These are phyloP conservation scores for Stichopus chloronotus DNA, from an alignment of 35 echinoderm and acorn worm species.

Conservation along the genomic window DNA sequence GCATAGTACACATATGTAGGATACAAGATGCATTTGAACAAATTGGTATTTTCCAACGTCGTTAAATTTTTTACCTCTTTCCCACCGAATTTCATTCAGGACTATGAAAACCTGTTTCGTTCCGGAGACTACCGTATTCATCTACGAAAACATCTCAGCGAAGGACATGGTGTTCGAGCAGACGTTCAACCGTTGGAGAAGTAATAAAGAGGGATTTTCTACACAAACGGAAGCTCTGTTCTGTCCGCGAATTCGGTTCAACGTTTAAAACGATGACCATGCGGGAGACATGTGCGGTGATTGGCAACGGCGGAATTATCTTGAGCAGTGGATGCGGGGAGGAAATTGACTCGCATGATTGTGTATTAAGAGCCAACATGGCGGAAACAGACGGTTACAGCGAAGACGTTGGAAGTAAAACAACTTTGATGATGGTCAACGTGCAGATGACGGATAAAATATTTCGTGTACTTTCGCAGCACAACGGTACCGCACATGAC, in stretches of 20 bases:
- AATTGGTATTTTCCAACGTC: too few relatives aligned
- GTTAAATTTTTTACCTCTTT: too few relatives aligned
- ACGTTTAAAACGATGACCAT: neutral
- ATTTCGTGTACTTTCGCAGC: neutral
- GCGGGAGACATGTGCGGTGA: slow-evolving; percentile 35
- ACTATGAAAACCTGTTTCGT: slow-evolving; percentile 16
- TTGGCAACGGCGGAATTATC: slow-evolving; percentile 62
- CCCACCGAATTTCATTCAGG: neutral
- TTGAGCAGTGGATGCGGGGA: slow-evolving; percentile 40
- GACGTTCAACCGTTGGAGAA: neutral
- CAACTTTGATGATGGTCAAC: too few relatives aligned
- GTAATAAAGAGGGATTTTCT: neutral
- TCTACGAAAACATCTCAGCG: neutral
- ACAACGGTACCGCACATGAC: neutral
- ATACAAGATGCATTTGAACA: too few relatives aligned
- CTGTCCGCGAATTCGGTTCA: neutral
- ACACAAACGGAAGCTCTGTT: neutral
- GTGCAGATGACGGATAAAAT: too few relatives aligned
- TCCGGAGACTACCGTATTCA: neutral
- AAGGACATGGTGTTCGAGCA: slow-evolving; percentile 23
- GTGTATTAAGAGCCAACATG: slow-evolving; percentile 62
- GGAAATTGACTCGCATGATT: slow-evolving; percentile 55
- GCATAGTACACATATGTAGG: too few relatives aligned
- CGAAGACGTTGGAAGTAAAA: neutral
- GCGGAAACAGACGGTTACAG: neutral